phyloP scores from a whole-genome alignment of 2,797 vertebrate species.

The Trematomus bernacchii region DNA sequence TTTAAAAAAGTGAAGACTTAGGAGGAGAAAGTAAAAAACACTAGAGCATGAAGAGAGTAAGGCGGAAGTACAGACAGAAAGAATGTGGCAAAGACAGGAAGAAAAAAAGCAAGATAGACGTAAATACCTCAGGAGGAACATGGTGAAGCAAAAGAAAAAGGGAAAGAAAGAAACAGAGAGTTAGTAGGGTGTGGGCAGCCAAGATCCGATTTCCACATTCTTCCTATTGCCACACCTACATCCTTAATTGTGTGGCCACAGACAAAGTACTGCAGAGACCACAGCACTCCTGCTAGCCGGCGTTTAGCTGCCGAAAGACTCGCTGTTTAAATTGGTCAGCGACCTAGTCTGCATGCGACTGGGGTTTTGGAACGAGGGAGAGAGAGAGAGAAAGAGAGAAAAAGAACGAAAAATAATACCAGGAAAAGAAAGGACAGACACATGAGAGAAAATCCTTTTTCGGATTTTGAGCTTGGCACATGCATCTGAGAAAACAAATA shows the following conservation, averaged over 20 bases:
- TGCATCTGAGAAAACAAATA: slow-evolving; percentile 82
- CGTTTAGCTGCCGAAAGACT: slow-evolving; percentile 81
- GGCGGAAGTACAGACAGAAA: slow-evolving; percentile 12
- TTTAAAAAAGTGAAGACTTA: not conserved
- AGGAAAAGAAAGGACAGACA: slow-evolving; percentile 73
- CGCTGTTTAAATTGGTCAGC: slow-evolving; percentile 85
- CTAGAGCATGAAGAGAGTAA: slow-evolving; percentile 1
- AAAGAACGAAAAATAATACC: slow-evolving; percentile 73
- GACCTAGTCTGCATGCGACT: slow-evolving; percentile 79
- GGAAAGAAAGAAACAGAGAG: slow-evolving; percentile 64
- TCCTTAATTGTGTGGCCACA: slow-evolving; percentile 88
- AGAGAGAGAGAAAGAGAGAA: slow-evolving; percentile 48
- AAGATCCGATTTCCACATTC: slow-evolving; percentile 88
- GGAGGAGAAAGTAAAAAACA: slow-evolving; percentile 10
- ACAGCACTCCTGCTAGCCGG: slow-evolving; percentile 82
- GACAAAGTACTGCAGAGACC: slow-evolving; percentile 86
- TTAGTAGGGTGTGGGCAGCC: slow-evolving; percentile 85
- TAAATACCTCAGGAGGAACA: slow-evolving; percentile 41
- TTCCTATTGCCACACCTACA: slow-evolving; percentile 88
- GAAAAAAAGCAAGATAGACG: slow-evolving; percentile 23
- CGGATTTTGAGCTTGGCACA: slow-evolving; percentile 78
- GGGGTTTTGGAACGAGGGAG: slow-evolving; percentile 68
- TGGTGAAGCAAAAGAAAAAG: slow-evolving; percentile 55
- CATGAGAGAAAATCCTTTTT: slow-evolving; percentile 81
- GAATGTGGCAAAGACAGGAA: slow-evolving; percentile 20